These are phyloP conservation scores for Peromyscus melanophrys DNA, from an alignment of 2,797 vertebrate species.

Conservation along the genomic window DNA sequence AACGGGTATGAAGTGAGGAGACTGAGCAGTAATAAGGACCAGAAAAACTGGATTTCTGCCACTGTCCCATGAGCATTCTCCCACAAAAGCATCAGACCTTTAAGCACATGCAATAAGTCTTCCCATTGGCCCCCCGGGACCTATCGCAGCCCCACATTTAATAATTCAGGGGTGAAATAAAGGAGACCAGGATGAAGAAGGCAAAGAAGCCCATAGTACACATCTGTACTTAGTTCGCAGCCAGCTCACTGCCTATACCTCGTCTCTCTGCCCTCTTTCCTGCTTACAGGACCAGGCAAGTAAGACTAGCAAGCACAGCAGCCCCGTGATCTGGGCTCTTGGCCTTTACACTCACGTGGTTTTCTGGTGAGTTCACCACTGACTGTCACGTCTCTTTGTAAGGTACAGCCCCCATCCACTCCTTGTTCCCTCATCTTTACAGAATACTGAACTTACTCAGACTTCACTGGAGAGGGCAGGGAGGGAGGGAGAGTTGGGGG, in stretches of 20 bases:
- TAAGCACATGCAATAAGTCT: background rate
- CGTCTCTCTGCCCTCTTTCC: background rate
- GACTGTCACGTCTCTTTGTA: constrained; percentile 36
- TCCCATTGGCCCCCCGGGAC: background rate
- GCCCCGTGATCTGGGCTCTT: background rate
- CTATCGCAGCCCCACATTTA: background rate
- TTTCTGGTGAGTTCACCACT: constrained; percentile 41
- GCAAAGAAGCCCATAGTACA: background rate
- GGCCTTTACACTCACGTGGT: background rate
- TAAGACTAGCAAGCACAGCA: background rate
- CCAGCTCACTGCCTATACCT: background rate
- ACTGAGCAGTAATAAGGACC: background rate
- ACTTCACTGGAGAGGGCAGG: background rate
- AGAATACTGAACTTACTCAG: constrained; percentile 53
- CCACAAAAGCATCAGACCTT: constrained; percentile 29
- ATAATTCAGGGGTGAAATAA: background rate
- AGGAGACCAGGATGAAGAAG: background rate
- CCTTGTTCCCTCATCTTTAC: background rate
- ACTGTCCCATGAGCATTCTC: background rate
- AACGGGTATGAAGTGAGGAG: background rate
- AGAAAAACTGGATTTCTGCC: constrained; percentile 27
- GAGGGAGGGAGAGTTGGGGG: background rate
- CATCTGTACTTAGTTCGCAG: background rate
- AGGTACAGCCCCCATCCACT: background rate
- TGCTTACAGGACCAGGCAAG: background rate